Evolutionary conservation across 2,113 vertebrate species (phyloP).

Genomic region (Polyodon spathula): DNA sequence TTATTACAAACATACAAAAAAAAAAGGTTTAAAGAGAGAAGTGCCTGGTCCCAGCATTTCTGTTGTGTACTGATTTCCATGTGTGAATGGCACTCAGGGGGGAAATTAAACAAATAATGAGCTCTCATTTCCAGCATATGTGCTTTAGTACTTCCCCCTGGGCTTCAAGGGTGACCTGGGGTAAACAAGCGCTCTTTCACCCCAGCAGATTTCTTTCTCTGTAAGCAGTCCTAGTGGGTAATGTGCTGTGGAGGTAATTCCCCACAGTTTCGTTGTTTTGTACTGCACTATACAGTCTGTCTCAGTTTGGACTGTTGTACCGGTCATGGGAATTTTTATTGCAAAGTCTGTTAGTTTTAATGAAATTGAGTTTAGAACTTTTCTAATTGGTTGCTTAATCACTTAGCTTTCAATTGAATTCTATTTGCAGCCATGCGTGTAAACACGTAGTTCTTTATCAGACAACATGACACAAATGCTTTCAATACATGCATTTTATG

Average conservation of each 20-base stretch:
- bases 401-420: no score
- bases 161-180: constrained; percentile 11
- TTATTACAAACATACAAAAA: no score
- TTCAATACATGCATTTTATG: no score
- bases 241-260: background rate
- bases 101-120: constrained; percentile 14
- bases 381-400: background rate
- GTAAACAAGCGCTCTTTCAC: constrained; percentile 13
- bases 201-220: background rate
- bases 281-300: background rate
- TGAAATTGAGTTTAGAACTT: background rate
- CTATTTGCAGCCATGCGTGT: no score
- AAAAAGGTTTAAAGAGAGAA: no score
- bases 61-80: background rate
- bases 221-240: background rate
- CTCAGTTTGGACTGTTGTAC: no score
- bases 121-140: constrained; percentile 14
- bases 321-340: background rate
- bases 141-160: background rate
- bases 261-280: background rate
- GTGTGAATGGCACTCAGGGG: background rate
- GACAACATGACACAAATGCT: no score
- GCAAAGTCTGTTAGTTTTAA: background rate
- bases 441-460: no score
- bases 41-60: no score